Evolutionary conservation across 2,888 invertebrate genomes (phyloP).

Genomic region (Ectemnius continuus): DNA sequence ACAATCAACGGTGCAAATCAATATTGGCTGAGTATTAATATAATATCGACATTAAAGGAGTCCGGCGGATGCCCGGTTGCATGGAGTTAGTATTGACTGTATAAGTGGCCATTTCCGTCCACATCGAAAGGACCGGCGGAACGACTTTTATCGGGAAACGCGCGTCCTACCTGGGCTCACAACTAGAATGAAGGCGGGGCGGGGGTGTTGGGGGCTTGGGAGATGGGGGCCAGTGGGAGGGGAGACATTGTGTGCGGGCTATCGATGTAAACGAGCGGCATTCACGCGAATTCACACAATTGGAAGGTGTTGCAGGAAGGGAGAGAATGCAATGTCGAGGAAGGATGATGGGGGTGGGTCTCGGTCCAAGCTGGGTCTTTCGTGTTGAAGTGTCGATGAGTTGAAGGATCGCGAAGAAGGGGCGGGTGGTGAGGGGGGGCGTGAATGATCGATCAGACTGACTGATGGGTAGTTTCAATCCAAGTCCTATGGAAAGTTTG

Average conservation of each 20-base stretch:
- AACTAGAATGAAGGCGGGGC: background rate
- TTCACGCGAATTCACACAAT: conserved; percentile 50
- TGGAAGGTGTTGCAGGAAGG: conserved; percentile 35
- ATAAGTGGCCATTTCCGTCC: too few relatives aligned
- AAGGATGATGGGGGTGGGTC: background rate
- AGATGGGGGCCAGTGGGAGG: background rate
- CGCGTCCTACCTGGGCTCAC: too few relatives aligned
- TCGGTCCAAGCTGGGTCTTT: conserved; percentile 26
- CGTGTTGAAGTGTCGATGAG: conserved; percentile 33
- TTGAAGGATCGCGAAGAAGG: conserved; percentile 3
- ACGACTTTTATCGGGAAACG: too few relatives aligned
- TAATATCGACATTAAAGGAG: background rate
- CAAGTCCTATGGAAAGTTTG: too few relatives aligned
- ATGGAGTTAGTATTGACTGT: background rate
- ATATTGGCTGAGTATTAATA: conserved; percentile 4
- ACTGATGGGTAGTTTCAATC: too few relatives aligned
- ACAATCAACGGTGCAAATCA: background rate
- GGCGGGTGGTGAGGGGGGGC: too few relatives aligned
- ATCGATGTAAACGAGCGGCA: conserved; percentile 40
- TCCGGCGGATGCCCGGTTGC: background rate
- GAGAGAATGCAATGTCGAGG: conserved; percentile 40
- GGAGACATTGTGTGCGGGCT: background rate
- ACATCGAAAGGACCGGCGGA: too few relatives aligned
- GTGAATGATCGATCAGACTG: too few relatives aligned
- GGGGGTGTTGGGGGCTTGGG: too few relatives aligned